Conservation (phyloP, 2,113 vertebrate genomes). For the Dasyornis broadbenti region DNA sequence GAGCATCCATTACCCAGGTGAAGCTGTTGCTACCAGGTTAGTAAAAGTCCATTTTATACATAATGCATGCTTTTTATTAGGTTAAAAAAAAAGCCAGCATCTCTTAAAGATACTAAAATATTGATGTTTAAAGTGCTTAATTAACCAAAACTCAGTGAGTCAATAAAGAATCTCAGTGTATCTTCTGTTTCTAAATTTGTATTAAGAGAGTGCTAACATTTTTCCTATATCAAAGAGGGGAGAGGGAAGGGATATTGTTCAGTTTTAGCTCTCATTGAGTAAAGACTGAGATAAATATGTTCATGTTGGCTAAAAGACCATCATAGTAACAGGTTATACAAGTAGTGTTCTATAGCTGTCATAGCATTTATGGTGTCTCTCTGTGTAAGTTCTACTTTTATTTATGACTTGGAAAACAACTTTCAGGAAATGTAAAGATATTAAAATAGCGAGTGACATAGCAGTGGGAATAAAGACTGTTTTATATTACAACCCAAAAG, state of each 20-base stretch:
- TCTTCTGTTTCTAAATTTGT: background rate
- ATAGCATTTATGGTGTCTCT: background rate
- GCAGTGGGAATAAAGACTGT: background rate
- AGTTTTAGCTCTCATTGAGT: background rate
- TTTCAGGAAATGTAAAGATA: background rate
- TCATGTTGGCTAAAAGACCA: background rate
- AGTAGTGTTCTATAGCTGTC: background rate
- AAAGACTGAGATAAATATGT: background rate
- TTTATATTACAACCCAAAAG: background rate
- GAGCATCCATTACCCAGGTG: slow-evolving; percentile 89
- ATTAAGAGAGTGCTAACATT: background rate
- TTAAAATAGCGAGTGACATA: background rate
- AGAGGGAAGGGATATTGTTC: background rate
- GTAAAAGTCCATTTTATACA: slow-evolving; percentile 13
- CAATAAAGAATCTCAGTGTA: background rate
- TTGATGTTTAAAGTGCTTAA: background rate
- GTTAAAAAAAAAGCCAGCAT: background rate
- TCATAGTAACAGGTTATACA: background rate
- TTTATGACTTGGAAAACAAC: slow-evolving; percentile 1
- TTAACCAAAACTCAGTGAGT: background rate
- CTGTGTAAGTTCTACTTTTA: background rate
- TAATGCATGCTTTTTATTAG: background rate
- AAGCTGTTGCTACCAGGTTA: slow-evolving; percentile 91
- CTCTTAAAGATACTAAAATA: background rate
- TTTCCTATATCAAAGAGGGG: background rate